Evolutionary conservation across 2,888 invertebrate species (phyloP).

Genomic region (Lepidochitona cinerea): DNA sequence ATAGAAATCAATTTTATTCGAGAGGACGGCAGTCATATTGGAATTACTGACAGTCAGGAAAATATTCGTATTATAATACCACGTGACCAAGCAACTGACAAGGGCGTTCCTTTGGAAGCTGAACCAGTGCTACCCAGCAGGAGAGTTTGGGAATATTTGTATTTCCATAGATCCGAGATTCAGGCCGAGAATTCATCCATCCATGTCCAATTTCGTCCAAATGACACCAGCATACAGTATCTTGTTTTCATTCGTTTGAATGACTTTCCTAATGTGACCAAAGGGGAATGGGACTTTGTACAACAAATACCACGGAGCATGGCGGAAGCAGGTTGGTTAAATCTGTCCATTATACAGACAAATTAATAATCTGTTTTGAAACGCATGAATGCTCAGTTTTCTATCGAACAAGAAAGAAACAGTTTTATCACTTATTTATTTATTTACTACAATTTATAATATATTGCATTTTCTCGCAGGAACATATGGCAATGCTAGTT

Average conservation of each 20-base stretch:
- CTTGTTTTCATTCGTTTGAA: constrained; percentile 36
- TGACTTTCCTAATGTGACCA: constrained; percentile 29
- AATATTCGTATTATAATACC: constrained; percentile 50
- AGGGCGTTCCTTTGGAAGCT: constrained; percentile 12
- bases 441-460: not conserved
- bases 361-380: not conserved
- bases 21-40: constrained; percentile 21
- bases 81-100: constrained; percentile 24
- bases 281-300: constrained; percentile 27
- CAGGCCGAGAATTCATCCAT: constrained; percentile 15
- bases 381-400: not conserved
- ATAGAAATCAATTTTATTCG: constrained; percentile 27
- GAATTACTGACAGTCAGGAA: constrained; percentile 15
- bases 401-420: not conserved
- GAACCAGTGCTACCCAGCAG: constrained; percentile 27
- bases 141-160: constrained; percentile 11
- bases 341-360: not conserved
- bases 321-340: not conserved
- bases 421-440: not conserved
- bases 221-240: constrained; percentile 30
- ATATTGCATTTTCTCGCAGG: constrained; percentile 15
- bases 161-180: constrained; percentile 27
- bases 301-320: constrained; percentile 1
- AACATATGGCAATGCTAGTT: constrained; percentile 18
- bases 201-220: constrained; percentile 30